A percentile compares a stretch with the other conserved stretches of the same genome.
phyloP scores from a whole-genome alignment of 2,113 vertebrate genomes.

The Steatornis caripensis region DNA sequence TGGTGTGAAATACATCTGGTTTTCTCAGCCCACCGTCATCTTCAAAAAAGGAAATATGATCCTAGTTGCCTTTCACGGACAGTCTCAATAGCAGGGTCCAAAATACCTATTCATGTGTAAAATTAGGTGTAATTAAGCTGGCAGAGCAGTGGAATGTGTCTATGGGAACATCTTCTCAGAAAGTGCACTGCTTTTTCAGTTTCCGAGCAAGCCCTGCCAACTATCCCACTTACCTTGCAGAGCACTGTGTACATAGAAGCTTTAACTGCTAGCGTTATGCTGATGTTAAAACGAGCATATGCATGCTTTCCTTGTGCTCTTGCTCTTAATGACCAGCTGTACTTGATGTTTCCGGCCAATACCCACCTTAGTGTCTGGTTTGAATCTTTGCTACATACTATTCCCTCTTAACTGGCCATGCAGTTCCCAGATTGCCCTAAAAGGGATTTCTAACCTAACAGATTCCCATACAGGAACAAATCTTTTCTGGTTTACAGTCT shows the following conservation, averaged over 20 bases:
- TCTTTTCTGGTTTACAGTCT: background rate
- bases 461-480: background rate
- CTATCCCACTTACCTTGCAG: background rate
- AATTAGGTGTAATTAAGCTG: slow-evolving; percentile 25
- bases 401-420: background rate
- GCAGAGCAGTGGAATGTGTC: background rate
- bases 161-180: background rate
- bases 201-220: background rate
- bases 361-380: background rate
- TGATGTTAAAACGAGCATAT: background rate
- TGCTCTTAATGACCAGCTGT: background rate
- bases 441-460: background rate
- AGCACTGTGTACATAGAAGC: background rate
- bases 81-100: background rate
- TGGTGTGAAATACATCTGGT: background rate
- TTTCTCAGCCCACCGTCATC: background rate
- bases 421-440: background rate
- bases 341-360: background rate
- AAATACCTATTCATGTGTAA: background rate
- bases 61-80: background rate
- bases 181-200: background rate
- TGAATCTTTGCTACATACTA: background rate
- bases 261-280: background rate
- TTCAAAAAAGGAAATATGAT: background rate
- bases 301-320: background rate